Conservation (phyloP, 2,797 vertebrate genomes). For the Protonibea diacanthus region DNA sequence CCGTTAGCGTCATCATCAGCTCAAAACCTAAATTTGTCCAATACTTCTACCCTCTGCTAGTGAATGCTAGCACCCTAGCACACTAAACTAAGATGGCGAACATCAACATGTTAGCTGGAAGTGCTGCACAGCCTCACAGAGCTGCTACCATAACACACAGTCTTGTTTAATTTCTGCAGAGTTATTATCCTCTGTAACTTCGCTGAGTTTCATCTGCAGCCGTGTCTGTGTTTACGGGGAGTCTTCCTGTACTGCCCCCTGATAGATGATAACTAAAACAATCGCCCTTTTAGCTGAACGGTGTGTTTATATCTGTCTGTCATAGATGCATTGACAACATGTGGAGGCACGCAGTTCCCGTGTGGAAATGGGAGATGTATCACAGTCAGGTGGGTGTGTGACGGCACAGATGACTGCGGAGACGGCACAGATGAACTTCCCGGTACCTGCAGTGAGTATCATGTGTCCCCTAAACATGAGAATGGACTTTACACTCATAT, state of each 20-base stretch:
- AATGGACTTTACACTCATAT: background rate
- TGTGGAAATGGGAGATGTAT: slow-evolving; percentile 88
- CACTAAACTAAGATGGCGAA: background rate
- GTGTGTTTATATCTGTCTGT: slow-evolving; percentile 35
- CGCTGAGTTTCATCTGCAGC: slow-evolving; percentile 2
- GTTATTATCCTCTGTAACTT: background rate
- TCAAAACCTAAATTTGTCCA: background rate
- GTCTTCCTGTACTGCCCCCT: background rate
- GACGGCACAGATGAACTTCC: slow-evolving; percentile 89
- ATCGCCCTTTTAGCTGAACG: background rate
- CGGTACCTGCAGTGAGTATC: slow-evolving; percentile 88
- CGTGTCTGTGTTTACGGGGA: slow-evolving; percentile 13
- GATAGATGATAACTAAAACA: slow-evolving; percentile 17
- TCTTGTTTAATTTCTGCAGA: slow-evolving; percentile 7
- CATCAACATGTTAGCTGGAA: background rate
- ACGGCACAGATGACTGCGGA: slow-evolving; percentile 87
- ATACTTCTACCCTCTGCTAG: background rate
- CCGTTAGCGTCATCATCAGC: background rate
- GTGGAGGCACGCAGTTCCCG: slow-evolving; percentile 82
- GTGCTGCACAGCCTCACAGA: background rate
- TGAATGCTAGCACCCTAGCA: background rate
- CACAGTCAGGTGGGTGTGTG: slow-evolving; percentile 88
- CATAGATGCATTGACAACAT: slow-evolving; percentile 73
- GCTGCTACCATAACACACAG: background rate
- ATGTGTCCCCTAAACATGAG: too few species aligned